Evolutionary conservation across 2,888 invertebrate species (phyloP).

Genomic region (Eurytoma californica): DNA sequence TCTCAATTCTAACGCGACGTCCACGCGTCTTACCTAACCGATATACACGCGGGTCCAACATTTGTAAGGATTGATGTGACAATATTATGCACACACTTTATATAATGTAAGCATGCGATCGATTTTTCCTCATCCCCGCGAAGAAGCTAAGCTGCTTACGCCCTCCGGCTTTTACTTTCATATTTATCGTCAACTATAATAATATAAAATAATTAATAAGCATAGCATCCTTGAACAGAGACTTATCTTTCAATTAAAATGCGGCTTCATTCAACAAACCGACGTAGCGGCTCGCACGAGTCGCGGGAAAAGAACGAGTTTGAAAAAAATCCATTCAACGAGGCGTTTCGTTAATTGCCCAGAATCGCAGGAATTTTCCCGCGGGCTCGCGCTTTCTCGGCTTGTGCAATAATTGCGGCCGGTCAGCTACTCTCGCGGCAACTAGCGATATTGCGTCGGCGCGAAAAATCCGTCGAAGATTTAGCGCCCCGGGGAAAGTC

Average conservation of each 20-base stretch:
- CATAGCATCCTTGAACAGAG: no score
- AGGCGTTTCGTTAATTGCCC: neutral
- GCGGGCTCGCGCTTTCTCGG: neutral
- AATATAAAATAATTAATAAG: no score
- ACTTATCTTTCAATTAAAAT: no score
- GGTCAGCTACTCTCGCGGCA: conserved; percentile 31
- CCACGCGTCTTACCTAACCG: conserved; percentile 7
- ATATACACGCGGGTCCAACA: neutral
- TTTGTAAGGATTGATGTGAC: conserved; percentile 24
- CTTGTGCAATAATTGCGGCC: conserved; percentile 15
- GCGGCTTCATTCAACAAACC: no score
- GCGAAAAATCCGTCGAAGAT: neutral
- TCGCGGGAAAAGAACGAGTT: neutral
- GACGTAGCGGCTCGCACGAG: no score
- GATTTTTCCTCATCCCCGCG: neutral
- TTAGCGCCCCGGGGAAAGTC: neutral
- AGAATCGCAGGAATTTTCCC: conserved; percentile 8
- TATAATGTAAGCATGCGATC: conserved; percentile 15
- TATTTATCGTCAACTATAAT: no score
- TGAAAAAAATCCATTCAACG: neutral
- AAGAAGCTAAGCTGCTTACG: no score
- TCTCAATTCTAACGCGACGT: neutral
- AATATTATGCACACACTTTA: conserved; percentile 12
- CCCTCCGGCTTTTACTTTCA: no score
- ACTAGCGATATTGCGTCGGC: neutral